Evolutionary conservation across 2,113 vertebrate species (phyloP).

Genomic region (Heliornis fulica): DNA sequence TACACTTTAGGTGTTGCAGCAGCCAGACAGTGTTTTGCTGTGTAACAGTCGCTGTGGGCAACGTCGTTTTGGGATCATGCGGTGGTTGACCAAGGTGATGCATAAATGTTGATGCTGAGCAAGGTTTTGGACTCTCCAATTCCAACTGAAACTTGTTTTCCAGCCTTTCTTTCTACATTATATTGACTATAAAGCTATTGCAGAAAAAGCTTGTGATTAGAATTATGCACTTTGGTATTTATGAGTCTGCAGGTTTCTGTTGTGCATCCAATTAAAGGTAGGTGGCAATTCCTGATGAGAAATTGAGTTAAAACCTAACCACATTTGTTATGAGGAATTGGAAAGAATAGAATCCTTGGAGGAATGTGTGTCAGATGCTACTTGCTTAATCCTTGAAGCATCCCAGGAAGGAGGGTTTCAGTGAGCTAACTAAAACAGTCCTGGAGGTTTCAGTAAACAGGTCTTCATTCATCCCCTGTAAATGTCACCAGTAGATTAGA

Average conservation of each 20-base stretch:
- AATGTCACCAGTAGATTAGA: neutral
- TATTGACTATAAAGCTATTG: neutral
- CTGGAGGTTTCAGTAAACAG: constrained; percentile 9
- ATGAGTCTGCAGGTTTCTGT: neutral
- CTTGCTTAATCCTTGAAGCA: constrained; percentile 9
- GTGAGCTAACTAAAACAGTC: neutral
- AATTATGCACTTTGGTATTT: neutral
- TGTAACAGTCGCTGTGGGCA: neutral
- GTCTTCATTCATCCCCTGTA: constrained; percentile 11
- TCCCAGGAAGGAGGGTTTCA: constrained; percentile 37
- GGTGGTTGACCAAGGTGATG: neutral
- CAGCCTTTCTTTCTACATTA: neutral
- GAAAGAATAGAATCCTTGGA: neutral
- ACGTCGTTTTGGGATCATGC: neutral
- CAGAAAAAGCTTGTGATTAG: neutral
- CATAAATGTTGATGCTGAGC: neutral
- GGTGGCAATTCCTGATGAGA: constrained; percentile 1
- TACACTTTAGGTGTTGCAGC: neutral
- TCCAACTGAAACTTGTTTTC: neutral
- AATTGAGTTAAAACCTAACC: constrained; percentile 27
- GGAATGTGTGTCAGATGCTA: constrained; percentile 22
- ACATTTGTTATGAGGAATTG: neutral
- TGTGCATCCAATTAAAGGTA: constrained; percentile 2
- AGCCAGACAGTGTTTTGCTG: neutral
- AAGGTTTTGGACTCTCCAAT: neutral